These are phyloP conservation scores for Lytechinus pictus DNA, from an alignment of 35 echinoderm and acorn worm species.

Conservation along the genomic window DNA sequence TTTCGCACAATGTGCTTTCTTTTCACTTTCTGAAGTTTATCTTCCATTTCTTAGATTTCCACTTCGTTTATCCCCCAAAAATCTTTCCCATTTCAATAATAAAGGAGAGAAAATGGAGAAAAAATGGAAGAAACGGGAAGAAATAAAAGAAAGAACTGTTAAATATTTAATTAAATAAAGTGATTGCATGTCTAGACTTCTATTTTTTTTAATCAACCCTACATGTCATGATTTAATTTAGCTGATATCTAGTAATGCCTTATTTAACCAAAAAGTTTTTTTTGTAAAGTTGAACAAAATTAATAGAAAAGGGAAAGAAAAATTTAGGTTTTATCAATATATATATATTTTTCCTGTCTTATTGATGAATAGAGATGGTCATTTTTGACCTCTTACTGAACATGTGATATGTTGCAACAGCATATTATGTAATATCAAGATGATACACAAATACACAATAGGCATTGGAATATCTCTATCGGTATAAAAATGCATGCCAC, in stretches of 20 bases:
- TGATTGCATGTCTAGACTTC: too few relatives aligned
- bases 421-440: background rate
- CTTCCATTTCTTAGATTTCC: conserved; percentile 22
- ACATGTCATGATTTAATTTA: too few relatives aligned
- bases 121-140: conserved; percentile 61
- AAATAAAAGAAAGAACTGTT: conserved; percentile 62
- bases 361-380: too few relatives aligned
- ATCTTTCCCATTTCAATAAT: conserved; percentile 22
- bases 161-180: conserved; percentile 31
- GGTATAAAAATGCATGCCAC: background rate
- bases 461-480: background rate
- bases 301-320: too few relatives aligned
- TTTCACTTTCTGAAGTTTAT: background rate
- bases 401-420: background rate
- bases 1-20: background rate
- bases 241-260: too few relatives aligned
- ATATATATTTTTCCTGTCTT: too few relatives aligned
- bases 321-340: too few relatives aligned
- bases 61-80: background rate
- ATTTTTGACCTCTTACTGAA: too few relatives aligned
- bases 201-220: too few relatives aligned
- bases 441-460: background rate
- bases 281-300: too few relatives aligned
- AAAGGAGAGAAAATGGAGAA: conserved; percentile 54
- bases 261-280: too few relatives aligned